Percentiles rank a stretch among this genome's conserved stretches.
Evolutionary conservation across 2,888 invertebrate species (phyloP).

Genomic region (Andrena trimmerana): DNA sequence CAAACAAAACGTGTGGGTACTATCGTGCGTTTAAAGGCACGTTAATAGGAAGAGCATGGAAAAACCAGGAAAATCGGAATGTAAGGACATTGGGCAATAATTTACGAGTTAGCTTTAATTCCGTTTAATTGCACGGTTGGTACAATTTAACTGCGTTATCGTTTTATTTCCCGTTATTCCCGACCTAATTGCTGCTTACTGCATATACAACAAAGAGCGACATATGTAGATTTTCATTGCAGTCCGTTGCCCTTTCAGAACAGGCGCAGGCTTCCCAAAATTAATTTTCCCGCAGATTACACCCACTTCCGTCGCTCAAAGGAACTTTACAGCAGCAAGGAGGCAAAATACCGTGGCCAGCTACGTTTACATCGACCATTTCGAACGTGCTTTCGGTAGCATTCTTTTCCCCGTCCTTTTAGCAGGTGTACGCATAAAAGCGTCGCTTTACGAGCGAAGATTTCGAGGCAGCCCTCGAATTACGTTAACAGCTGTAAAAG

Average conservation of each 20-base stretch:
- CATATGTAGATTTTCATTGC: background rate
- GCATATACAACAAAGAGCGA: background rate
- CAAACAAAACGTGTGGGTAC: background rate
- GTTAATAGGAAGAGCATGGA: too few relatives aligned
- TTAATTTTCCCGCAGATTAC: background rate
- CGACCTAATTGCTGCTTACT: slow-evolving; percentile 3
- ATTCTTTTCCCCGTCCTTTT: background rate
- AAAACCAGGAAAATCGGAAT: background rate
- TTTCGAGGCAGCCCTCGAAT: slow-evolving; percentile 23
- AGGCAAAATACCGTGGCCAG: background rate
- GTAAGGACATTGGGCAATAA: background rate
- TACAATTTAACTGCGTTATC: background rate
- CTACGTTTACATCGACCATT: background rate
- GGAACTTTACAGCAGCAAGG: background rate
- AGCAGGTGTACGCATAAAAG: slow-evolving; percentile 7
- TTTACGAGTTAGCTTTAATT: slow-evolving; percentile 3
- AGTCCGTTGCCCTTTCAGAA: background rate
- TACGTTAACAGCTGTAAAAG: slow-evolving; percentile 18
- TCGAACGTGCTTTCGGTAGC: background rate
- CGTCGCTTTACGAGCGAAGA: slow-evolving; percentile 2
- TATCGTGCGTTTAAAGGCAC: background rate
- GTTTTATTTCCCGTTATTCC: background rate
- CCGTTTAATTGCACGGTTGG: slow-evolving; percentile 1
- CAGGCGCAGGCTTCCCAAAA: background rate
- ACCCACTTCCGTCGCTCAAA: background rate